phyloP scores from a whole-genome alignment of 2,113 vertebrate species.

The Oreochromis spilurus region DNA sequence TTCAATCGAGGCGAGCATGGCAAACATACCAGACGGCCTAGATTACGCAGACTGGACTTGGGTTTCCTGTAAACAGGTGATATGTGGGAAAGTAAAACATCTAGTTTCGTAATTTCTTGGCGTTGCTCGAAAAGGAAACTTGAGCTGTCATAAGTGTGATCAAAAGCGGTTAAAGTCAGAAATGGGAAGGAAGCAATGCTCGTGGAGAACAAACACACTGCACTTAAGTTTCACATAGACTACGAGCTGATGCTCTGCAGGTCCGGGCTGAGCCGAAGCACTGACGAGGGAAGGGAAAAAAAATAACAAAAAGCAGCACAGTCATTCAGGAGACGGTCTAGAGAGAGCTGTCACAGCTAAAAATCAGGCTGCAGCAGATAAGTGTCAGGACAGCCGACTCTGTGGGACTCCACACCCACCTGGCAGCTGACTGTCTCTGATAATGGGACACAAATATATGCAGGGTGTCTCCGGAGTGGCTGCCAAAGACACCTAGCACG shows the following conservation, averaged over 20 bases:
- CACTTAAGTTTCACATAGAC: constrained; percentile 23
- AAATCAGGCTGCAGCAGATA: constrained; percentile 34
- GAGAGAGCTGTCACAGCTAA: constrained; percentile 7
- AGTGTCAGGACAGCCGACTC: constrained; percentile 21
- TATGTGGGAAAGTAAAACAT: constrained; percentile 13
- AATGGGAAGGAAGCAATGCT: constrained; percentile 59
- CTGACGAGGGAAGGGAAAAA: background rate
- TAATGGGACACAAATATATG: constrained; percentile 46
- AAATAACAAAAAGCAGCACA: background rate
- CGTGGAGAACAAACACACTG: constrained; percentile 15
- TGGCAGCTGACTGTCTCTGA: constrained; percentile 31
- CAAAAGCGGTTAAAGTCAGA: constrained; percentile 4
- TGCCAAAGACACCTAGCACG: background rate
- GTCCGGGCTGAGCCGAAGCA: background rate
- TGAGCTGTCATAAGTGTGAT: background rate
- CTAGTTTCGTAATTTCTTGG: background rate
- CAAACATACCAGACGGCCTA: background rate
- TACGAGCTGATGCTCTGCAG: background rate
- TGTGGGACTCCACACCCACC: constrained; percentile 4
- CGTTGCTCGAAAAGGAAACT: constrained; percentile 40
- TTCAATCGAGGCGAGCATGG: background rate
- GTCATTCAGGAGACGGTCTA: background rate
- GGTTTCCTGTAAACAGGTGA: constrained; percentile 62
- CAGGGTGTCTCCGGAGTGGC: constrained; percentile 8
- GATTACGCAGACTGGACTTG: background rate